phyloP scores from a whole-genome alignment of 2,888 invertebrate species.

The Apodemia zela region DNA sequence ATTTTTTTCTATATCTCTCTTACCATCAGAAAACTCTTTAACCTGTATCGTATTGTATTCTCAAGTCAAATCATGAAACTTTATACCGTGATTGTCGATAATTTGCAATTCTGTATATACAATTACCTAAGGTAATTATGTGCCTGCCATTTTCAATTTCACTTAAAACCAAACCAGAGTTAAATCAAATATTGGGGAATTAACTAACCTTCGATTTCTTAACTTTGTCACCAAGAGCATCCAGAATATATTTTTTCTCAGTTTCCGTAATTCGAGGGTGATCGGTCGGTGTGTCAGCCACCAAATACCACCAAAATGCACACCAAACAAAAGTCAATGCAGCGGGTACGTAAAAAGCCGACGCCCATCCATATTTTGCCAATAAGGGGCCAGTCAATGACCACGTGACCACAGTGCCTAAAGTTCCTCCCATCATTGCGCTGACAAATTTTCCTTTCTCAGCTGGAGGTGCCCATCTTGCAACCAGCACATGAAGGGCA shows the following conservation, averaged over 20 bases:
- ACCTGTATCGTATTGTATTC: no score
- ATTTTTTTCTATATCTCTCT: no score
- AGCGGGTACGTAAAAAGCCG: constrained; percentile 84
- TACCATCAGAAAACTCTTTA: no score
- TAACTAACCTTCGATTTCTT: constrained; percentile 74
- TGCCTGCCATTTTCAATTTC: neutral
- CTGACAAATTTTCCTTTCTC: constrained; percentile 87
- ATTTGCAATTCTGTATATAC: no score
- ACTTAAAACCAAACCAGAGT: no score
- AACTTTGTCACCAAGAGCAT: constrained; percentile 79
- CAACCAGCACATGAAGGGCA: constrained; percentile 82
- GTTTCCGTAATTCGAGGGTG: constrained; percentile 82
- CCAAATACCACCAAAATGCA: constrained; percentile 81
- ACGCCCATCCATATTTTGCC: constrained; percentile 83
- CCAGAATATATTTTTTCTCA: constrained; percentile 83
- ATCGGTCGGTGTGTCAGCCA: constrained; percentile 82
- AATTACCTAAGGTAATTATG: no score
- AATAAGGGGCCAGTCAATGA: constrained; percentile 84
- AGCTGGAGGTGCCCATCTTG: constrained; percentile 87
- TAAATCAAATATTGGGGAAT: no score
- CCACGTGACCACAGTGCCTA: constrained; percentile 86
- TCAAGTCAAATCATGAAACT: no score
- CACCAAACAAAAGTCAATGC: constrained; percentile 78
- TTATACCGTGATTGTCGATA: no score
- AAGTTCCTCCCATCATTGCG: constrained; percentile 86